These are phyloP conservation scores for Eonycteris spelaea DNA, from an alignment of 2,113 vertebrate species.

Conservation along the genomic window DNA sequence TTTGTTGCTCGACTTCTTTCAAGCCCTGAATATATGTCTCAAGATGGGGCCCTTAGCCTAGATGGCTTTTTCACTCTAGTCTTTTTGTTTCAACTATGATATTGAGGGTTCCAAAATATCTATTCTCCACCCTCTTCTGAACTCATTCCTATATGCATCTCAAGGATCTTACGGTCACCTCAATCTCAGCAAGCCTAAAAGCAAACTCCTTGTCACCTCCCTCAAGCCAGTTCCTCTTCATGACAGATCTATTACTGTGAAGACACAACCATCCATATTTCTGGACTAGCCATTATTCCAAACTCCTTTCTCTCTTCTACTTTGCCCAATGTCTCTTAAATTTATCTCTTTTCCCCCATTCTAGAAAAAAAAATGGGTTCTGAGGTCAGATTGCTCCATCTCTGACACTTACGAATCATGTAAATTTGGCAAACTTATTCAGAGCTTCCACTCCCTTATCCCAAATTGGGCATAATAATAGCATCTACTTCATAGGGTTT, in stretches of 20 bases:
- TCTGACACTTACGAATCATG: background rate
- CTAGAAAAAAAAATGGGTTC: background rate
- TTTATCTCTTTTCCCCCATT: background rate
- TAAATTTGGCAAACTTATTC: slow-evolving; percentile 16
- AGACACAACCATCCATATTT: background rate
- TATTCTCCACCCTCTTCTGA: background rate
- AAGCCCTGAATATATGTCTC: background rate
- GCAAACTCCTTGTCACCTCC: background rate
- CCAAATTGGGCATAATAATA: background rate
- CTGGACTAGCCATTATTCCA: background rate
- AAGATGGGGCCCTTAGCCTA: background rate
- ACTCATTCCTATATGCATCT: background rate
- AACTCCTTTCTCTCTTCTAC: background rate
- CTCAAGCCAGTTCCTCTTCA: background rate
- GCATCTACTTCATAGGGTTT: background rate
- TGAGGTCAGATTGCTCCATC: background rate
- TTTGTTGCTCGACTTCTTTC: background rate
- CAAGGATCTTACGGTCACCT: background rate
- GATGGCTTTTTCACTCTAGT: background rate
- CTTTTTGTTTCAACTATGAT: background rate
- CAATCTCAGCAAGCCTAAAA: background rate
- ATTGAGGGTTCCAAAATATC: background rate
- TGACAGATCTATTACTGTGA: background rate
- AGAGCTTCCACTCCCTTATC: background rate
- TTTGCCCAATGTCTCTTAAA: background rate